A percentile compares a stretch with the other conserved stretches of the same genome.
Evolutionary conservation across 64 coral and sea anemone genomes (phyloP).

Genomic region (Exaiptasia diaphana): DNA sequence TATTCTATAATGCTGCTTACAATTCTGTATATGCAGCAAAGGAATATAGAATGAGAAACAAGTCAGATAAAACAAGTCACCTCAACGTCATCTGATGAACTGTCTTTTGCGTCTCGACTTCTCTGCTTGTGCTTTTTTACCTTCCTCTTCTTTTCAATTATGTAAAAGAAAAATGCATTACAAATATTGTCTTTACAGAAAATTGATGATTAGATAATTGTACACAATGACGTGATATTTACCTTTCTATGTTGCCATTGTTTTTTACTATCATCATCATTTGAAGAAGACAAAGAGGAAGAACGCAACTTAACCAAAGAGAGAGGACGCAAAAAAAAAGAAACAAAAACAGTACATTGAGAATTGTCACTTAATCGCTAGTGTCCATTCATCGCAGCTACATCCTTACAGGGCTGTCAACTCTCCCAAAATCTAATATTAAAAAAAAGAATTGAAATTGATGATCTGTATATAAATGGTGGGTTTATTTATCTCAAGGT

Average conservation of each 20-base stretch:
- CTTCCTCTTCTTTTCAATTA: conserved; percentile 23
- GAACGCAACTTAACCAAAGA: conserved; percentile 45
- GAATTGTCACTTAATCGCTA: background rate
- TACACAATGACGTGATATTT: background rate
- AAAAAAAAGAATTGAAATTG: too few species aligned
- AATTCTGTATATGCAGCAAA: too few species aligned
- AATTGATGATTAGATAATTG: too few species aligned
- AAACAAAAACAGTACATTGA: background rate
- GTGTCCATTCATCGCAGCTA: background rate
- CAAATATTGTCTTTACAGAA: background rate
- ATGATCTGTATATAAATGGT: too few species aligned
- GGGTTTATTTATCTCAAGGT: too few species aligned
- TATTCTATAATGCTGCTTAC: too few species aligned
- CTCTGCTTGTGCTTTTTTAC: background rate
- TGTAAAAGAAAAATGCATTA: background rate
- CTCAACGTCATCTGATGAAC: background rate
- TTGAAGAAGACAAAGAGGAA: conserved; percentile 49
- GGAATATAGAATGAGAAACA: background rate
- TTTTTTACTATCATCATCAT: conserved; percentile 44
- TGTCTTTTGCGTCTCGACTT: conserved; percentile 1
- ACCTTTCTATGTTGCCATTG: conserved; percentile 1
- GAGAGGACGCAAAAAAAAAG: background rate
- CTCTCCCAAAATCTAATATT: too few species aligned
- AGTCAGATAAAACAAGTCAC: background rate
- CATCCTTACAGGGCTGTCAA: too few species aligned